Percentiles rank a stretch among this genome's conserved stretches.
phyloP scores from a whole-genome alignment of 2,888 invertebrate genomes.

The Clivina fossor region DNA sequence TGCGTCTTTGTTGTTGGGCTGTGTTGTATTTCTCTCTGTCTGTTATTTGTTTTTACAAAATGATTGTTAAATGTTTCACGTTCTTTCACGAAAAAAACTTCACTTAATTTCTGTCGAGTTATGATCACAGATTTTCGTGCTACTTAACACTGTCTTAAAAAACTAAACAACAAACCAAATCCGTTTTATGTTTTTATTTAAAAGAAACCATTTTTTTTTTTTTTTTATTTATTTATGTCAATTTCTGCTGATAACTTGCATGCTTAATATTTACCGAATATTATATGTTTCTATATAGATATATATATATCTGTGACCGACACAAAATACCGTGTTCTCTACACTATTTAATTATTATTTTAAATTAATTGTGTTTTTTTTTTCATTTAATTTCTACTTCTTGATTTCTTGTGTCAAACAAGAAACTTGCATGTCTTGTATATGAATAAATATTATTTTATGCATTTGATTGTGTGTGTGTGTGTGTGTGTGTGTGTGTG shows the following conservation, averaged over 20 bases:
- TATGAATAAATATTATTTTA: too few species aligned
- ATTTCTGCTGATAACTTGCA: conserved; percentile 26
- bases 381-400: conserved; percentile 17
- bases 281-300: too few species aligned
- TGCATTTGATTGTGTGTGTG: conserved; percentile 16
- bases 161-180: conserved; percentile 19
- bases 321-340: conserved; percentile 14
- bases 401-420: conserved; percentile 31
- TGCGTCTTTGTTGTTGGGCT: neutral
- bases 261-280: conserved; percentile 13
- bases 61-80: conserved; percentile 26
- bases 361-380: conserved; percentile 19
- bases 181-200: conserved; percentile 19
- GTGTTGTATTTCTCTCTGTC: conserved; percentile 23
- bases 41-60: too few species aligned
- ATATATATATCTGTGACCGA: too few species aligned
- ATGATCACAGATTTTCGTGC: conserved; percentile 34
- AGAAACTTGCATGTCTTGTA: conserved; percentile 17
- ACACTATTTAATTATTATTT: conserved; percentile 23
- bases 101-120: conserved; percentile 34
- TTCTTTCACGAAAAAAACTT: conserved; percentile 30
- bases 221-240: conserved; percentile 11
- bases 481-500: too few species aligned
- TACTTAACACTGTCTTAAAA: too few species aligned
- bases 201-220: neutral